These are phyloP conservation scores for Brachirus orientalis DNA, from an alignment of 2,113 vertebrate species.

Conservation along the genomic window DNA sequence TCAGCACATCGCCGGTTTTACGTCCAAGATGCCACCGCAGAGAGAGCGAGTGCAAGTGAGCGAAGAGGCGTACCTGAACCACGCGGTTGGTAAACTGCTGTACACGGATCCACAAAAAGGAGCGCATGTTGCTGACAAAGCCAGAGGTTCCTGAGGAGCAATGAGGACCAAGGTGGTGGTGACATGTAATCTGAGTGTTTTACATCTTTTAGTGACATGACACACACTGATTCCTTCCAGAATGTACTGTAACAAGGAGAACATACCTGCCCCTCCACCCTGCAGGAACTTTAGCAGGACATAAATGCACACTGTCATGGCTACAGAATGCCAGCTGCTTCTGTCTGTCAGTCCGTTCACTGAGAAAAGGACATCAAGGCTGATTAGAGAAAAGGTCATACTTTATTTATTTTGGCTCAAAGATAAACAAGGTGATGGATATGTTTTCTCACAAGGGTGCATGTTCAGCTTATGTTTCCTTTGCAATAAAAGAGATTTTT, in stretches of 20 bases:
- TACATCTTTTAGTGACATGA: background rate
- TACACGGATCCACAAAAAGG: conserved; percentile 95
- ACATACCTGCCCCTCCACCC: conserved; percentile 92
- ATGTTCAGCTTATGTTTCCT: too few relatives aligned
- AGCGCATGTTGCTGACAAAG: conserved; percentile 92
- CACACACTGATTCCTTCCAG: background rate
- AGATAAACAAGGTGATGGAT: too few relatives aligned
- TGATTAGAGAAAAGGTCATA: background rate
- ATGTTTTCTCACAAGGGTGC: too few relatives aligned
- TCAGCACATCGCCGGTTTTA: conserved; percentile 91
- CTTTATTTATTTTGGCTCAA: too few relatives aligned
- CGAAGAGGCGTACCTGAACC: conserved; percentile 91
- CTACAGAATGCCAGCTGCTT: conserved; percentile 84
- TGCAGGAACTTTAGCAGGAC: conserved; percentile 92
- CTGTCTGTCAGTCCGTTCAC: conserved; percentile 88
- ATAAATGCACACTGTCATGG: conserved; percentile 87
- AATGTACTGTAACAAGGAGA: background rate
- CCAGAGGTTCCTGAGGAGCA: conserved; percentile 82
- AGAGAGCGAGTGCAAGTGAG: conserved; percentile 89
- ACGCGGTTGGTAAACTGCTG: conserved; percentile 93
- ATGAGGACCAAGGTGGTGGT: background rate
- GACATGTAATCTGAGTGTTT: background rate
- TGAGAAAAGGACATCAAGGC: conserved; percentile 53
- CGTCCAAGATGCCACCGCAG: conserved; percentile 95
- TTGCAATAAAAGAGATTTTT: too few relatives aligned